Base-by-base conservation (phyloP, 2,888 invertebrate species). In the Trichogramma dendrolimi region DNA sequence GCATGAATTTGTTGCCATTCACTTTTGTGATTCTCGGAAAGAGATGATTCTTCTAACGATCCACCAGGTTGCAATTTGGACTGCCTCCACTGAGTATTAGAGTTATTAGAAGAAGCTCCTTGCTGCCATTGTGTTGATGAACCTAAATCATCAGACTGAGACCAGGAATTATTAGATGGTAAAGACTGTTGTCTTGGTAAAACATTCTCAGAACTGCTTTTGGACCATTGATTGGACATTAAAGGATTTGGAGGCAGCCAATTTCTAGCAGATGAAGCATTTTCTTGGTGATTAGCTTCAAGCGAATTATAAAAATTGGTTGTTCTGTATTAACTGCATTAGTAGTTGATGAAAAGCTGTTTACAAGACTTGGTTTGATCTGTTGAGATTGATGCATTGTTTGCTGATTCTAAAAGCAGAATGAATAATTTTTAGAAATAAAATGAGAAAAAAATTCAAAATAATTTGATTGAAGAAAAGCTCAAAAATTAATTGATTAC, bases 1-100 rank as follows among this genome's bases (percentile, higher is more conserved):
- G 69, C 61, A 46, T 70, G 68, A 43, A 69, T 60, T 44, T 70
- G 69, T n/a, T 71, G 67, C 73, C 71, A 73, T 43, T 73, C 71
- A 41, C 67, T 63, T 38, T 61, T 63, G 48, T 61, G 51, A 52
- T 65, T 56, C 51, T 67, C 66, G 2, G 66, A 64, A 4, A 66
- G 44, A 5, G 64, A 47, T 11, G 61, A 66, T 41, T 63, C 67
- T 46, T 71, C 63, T 47, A 67, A 38, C 52, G 67, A 57, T 56
- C 67, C 69, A 60, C 61, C 68, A n/a, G 64, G 53, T 61, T 71
- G 70, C 40, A 63, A 60, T 48, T 68, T 68, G 11, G 62, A 57
- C 27, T 65, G 62, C 46, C 55, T 48, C 64, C 67, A 65, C 39
- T 67, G 67, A 52, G 49, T 61, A 46, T 62, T 62, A 58, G 64